These are phyloP conservation scores for Malurus leucopterus DNA, from an alignment of 2,797 vertebrate genomes.

Conservation along the genomic window DNA sequence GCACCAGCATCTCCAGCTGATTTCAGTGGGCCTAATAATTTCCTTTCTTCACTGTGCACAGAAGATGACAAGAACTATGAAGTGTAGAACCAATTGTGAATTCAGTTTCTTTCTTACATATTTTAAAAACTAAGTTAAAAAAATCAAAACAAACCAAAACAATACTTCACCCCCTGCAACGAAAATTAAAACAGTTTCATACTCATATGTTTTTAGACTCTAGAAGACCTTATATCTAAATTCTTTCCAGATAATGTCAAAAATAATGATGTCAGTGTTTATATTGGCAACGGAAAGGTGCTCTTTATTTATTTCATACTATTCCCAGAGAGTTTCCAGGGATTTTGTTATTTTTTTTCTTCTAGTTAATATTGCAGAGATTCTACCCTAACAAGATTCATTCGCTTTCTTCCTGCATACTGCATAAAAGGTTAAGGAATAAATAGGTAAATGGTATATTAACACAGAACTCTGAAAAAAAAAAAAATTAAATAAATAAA, in stretches of 20 bases:
- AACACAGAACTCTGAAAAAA: not conserved
- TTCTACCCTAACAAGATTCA: constrained; percentile 1
- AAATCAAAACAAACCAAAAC: constrained; percentile 44
- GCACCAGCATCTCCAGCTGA: not conserved
- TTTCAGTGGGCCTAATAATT: not conserved
- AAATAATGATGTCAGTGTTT: constrained; percentile 79
- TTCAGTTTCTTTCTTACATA: not conserved
- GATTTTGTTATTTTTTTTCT: constrained; percentile 53
- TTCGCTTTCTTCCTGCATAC: not conserved
- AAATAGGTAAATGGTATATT: constrained; percentile 20
- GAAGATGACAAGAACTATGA: constrained; percentile 8
- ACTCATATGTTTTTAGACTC: constrained; percentile 67
- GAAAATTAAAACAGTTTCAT: constrained; percentile 60
- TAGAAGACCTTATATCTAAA: constrained; percentile 73
- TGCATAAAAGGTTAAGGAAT: constrained; percentile 26
- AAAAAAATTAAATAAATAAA: not conserved
- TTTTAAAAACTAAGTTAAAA: constrained; percentile 8
- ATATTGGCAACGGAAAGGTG: constrained; percentile 69
- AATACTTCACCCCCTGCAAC: constrained; percentile 53
- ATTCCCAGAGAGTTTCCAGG: constrained; percentile 75
- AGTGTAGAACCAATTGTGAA: not conserved
- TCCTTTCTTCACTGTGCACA: not conserved
- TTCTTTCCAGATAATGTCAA: constrained; percentile 79
- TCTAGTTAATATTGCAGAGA: constrained; percentile 39
- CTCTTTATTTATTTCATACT: constrained; percentile 74